phyloP scores from a whole-genome alignment of 1,140 invertebrate genomes.

The Halesus radiatus region DNA sequence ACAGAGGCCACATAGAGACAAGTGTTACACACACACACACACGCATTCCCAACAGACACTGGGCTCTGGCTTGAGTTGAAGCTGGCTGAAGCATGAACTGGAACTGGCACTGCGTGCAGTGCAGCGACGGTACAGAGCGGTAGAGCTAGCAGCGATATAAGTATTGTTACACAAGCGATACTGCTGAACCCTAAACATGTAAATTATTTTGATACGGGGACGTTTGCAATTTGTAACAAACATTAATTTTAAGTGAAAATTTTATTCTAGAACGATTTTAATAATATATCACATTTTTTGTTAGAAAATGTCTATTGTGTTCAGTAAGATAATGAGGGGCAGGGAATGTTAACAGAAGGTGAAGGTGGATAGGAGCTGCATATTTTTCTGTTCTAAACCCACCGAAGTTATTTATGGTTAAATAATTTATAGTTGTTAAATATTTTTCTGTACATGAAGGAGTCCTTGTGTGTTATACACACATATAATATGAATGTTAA shows the following conservation, averaged over 20 bases:
- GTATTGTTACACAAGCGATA: neutral
- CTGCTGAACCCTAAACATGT: neutral
- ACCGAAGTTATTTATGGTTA: conserved; percentile 52
- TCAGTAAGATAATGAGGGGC: conserved; percentile 44
- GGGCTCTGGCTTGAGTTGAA: no score
- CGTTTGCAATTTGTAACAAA: conserved; percentile 55
- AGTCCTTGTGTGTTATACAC: conserved; percentile 20
- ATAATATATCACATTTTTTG: conserved; percentile 45
- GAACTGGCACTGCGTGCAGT: neutral
- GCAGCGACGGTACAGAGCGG: no score
- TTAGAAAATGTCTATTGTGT: conserved; percentile 53
- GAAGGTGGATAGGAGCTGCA: conserved; percentile 24
- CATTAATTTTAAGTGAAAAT: conserved; percentile 41
- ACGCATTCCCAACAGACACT: no score
- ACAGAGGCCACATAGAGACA: no score
- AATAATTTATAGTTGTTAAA: conserved; percentile 47
- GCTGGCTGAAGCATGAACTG: no score
- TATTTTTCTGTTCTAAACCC: conserved; percentile 45
- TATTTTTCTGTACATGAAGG: conserved; percentile 4
- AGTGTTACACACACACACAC: no score
- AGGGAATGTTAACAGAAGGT: neutral
- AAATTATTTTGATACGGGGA: conserved; percentile 47
- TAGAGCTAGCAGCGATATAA: no score
- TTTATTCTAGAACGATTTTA: conserved; percentile 45
- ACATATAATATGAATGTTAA: conserved; percentile 7